Conservation (phyloP, 2,113 vertebrate genomes). For the Manacus vitellinus region DNA sequence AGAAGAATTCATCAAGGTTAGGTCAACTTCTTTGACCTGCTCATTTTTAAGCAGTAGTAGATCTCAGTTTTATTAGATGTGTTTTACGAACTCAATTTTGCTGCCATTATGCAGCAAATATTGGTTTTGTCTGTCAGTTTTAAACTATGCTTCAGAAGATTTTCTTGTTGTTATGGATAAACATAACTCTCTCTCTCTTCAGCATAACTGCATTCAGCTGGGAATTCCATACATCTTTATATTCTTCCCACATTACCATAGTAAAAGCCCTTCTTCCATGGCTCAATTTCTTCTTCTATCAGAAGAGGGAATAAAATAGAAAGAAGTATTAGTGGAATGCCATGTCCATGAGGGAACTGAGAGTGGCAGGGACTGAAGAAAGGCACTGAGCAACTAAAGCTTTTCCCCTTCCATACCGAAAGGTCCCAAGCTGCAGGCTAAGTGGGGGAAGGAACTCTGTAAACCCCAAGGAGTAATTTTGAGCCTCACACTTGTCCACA, state of each 20-base stretch:
- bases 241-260: background rate
- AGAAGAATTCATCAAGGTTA: background rate
- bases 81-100: slow-evolving; percentile 6
- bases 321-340: background rate
- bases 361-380: background rate
- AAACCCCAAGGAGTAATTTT: background rate
- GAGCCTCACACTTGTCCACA: background rate
- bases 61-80: slow-evolving; percentile 38
- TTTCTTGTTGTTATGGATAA: background rate
- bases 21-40: slow-evolving; percentile 37
- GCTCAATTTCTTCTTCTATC: background rate
- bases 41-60: slow-evolving; percentile 56
- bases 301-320: background rate
- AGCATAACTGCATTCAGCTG: background rate
- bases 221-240: background rate
- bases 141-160: background rate
- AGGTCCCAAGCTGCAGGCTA: background rate
- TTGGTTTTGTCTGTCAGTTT: background rate
- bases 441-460: background rate
- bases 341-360: background rate
- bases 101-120: background rate
- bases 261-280: background rate
- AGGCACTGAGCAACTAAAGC: background rate
- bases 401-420: background rate
- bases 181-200: background rate